Evolutionary conservation across 30 jellyfish, hydroid and myxozoan genomes (phyloP), one percentile per base, ranked within the genome.

Genomic region (Cassiopea andromeda): DNA sequence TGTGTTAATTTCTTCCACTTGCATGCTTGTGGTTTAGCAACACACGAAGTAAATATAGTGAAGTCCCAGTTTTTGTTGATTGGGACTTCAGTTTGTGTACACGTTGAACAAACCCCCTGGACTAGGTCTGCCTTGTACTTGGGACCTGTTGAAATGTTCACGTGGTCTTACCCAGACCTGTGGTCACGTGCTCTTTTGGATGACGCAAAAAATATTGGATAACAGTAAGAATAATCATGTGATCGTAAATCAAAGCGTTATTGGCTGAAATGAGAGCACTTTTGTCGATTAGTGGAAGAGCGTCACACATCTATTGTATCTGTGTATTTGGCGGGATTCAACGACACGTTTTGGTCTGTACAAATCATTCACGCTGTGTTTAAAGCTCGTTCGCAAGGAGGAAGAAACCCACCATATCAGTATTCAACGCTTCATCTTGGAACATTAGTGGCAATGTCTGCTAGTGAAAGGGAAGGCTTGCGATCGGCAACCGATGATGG

Each of bases 401-500:
- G 64, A 54, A 54, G 64, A 3, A 54, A 54, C 64, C 7, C 64
- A 54, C 10, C 12, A 10, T 3, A 54, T 6, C 64, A 54, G 64
- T 54, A 3, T 54, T 10, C 12, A 10, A 54, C 12, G 12, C 10
- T 10, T 6, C 64, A 54, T 6, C 12, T 54, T 6, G 12, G 0
- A 10, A 54, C 7, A 3, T 54, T 3, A 54, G 64, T 54, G 64
- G 12, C 64, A 48, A 86, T 86, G 93, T 73, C 88, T 86, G 89
- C 70, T 54, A 77, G 93, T 13, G 93, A 86, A 50, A 61, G 80
- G 66, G 93, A 86, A 76, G 93, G 93, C 87, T 89, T 86, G 48
- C 93, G 93, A 13, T 50, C 93, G 75, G 93, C 93, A 69, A 86
- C 88, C 9, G 93, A 86, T 69, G 93, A 86, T 86, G 93, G 84